A percentile compares a stretch with the other conserved stretches of the same genome.
Conservation (phyloP, 1,140 invertebrate species). For the Ceratosolen solmsi region DNA sequence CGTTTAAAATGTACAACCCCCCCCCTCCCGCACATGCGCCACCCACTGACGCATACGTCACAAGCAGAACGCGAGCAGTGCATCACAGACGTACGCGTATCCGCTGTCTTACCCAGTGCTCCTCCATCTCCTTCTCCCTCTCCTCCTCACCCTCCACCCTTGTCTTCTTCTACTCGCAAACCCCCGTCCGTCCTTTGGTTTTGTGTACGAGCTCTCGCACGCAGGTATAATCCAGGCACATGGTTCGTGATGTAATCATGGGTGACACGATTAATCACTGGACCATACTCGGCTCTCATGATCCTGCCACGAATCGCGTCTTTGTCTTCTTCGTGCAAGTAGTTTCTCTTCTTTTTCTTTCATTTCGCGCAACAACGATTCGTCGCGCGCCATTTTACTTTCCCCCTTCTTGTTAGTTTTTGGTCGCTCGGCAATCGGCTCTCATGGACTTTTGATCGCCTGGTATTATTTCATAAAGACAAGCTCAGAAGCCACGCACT, state of each 20-base stretch:
- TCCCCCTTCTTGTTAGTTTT: not conserved
- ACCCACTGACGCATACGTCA: not conserved
- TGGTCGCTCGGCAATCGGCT: not conserved
- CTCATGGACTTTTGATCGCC: no score
- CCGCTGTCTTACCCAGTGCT: not conserved
- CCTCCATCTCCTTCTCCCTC: not conserved
- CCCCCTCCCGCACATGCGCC: not conserved
- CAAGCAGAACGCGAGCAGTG: constrained; percentile 10
- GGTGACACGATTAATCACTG: constrained; percentile 68
- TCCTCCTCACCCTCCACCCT: not conserved
- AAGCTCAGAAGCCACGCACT: no score
- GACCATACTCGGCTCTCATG: constrained; percentile 52
- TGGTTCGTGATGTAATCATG: constrained; percentile 62
- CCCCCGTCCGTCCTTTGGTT: not conserved
- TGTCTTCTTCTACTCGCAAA: not conserved
- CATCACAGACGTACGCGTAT: not conserved
- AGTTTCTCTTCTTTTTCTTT: no score
- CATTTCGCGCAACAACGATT: no score
- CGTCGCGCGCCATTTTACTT: not conserved
- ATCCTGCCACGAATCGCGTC: not conserved
- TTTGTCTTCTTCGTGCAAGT: not conserved
- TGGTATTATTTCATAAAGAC: no score
- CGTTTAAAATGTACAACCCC: not conserved
- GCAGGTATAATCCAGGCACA: constrained; percentile 12
- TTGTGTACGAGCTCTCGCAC: not conserved